phyloP scores from a whole-genome alignment of 37 sponge, comb jelly and placozoan genomes.

The Geodia barretti region DNA sequence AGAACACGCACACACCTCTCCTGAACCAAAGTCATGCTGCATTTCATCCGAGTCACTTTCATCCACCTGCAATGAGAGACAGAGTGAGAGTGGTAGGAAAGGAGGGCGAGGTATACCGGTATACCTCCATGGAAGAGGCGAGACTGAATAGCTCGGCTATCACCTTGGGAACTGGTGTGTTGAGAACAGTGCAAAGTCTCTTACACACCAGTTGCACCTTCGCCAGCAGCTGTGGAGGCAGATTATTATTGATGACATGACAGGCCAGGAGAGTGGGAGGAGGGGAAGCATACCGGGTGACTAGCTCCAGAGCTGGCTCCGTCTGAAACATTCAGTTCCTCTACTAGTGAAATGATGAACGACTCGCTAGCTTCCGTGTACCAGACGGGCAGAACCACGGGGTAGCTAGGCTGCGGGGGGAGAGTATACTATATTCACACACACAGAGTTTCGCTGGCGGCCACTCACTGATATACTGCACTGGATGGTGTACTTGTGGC shows the following conservation, averaged over 20 bases:
- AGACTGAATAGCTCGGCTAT: slow-evolving; percentile 77
- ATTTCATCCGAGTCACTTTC: slow-evolving; percentile 55
- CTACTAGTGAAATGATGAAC: slow-evolving; percentile 41
- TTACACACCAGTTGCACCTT: slow-evolving; percentile 62
- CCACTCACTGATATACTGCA: slow-evolving; percentile 77
- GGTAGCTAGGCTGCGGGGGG: slow-evolving; percentile 66
- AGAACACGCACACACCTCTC: slow-evolving; percentile 8
- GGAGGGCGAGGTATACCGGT: neutral
- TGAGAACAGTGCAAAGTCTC: slow-evolving; percentile 33
- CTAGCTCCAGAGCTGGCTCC: slow-evolving; percentile 48
- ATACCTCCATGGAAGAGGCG: slow-evolving; percentile 64
- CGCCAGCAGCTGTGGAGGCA: slow-evolving; percentile 52
- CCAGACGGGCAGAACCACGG: slow-evolving; percentile 79
- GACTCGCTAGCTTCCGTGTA: slow-evolving; percentile 56
- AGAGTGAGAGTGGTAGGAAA: neutral
- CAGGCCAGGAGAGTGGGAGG: neutral
- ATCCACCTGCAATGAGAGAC: slow-evolving; percentile 35
- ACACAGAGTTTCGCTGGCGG: neutral
- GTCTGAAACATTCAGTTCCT: slow-evolving; percentile 72
- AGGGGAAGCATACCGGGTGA: slow-evolving; percentile 66
- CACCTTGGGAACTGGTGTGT: slow-evolving; percentile 52
- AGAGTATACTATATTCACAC: neutral
- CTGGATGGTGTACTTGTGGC: slow-evolving; percentile 44
- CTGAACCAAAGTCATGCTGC: slow-evolving; percentile 42
- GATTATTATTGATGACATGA: neutral